Percentiles rank a stretch among this genome's conserved stretches.
These are phyloP conservation scores for Ectemnius lituratus DNA, from an alignment of 2,888 invertebrate species.

Conservation along the genomic window DNA sequence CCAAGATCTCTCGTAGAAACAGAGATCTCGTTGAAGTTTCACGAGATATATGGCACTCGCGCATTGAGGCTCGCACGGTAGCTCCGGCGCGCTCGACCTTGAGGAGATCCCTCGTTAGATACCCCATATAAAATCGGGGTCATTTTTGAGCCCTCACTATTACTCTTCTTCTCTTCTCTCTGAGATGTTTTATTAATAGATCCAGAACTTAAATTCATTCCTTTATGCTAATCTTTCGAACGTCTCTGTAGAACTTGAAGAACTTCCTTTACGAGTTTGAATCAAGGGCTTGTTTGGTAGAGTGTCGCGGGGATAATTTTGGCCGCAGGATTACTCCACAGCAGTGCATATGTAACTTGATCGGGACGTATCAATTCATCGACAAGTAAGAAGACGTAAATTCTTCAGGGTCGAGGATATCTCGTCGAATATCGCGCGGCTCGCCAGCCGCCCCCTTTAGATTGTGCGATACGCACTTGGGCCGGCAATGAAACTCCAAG, in stretches of 20 bases:
- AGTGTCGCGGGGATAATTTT: neutral
- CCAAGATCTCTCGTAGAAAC: conserved; percentile 31
- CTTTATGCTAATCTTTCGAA: too few species aligned
- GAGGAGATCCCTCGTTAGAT: conserved; percentile 51
- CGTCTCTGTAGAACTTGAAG: too few species aligned
- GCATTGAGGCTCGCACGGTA: conserved; percentile 50
- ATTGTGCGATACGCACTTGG: too few species aligned
- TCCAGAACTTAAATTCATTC: too few species aligned
- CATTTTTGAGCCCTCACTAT: conserved; percentile 41
- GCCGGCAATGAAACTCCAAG: too few species aligned
- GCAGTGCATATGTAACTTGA: conserved; percentile 32
- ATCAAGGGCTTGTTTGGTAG: too few species aligned
- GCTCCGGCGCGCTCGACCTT: conserved; percentile 37
- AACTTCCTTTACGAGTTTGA: too few species aligned
- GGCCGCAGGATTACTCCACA: conserved; percentile 37
- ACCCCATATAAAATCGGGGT: conserved; percentile 51
- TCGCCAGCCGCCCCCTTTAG: too few species aligned
- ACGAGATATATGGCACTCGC: conserved; percentile 26
- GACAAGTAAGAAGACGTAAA: conserved; percentile 11
- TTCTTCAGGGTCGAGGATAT: neutral
- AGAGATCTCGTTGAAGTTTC: conserved; percentile 33
- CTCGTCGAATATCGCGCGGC: too few species aligned
- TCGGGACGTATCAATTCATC: conserved; percentile 32
- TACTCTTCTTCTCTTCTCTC: neutral
- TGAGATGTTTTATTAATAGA: neutral